Base-by-base conservation (phyloP, 1,140 invertebrate genomes). In the Cataglyphis hispanica region DNA sequence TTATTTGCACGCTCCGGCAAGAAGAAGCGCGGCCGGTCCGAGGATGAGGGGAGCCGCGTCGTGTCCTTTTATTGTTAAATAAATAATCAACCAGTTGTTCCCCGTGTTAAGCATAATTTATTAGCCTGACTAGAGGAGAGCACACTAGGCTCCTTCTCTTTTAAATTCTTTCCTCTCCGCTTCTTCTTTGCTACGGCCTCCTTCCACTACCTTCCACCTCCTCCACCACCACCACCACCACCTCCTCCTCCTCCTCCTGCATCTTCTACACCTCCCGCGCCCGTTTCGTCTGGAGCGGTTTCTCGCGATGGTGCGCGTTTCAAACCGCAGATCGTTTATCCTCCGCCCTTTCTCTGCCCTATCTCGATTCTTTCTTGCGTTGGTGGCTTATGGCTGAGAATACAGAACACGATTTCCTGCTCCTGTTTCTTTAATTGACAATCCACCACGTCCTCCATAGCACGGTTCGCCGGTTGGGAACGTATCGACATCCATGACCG, bases 51-150 rank as follows among this genome's bases (percentile, higher is more conserved):
- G 43, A 40, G 46, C 43, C 84, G 77, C 74, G 70, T 77, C 84
- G 84, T 87, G 13, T 93, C 81, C 69, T 94, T 93, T 93, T 92
- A 93, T 93, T 90, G 89, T 93, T 94, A 93, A 93, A 93, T 93
- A 94, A 93, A 94, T 93, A 94, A 93, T 93, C 92, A 91, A 93
- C 84, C 84, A 89, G 89, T 91, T 88, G 77, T 84, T 86, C 70
- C 76, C 89, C 89, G 86, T 88, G 92, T 92, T 92, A 90, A 87
- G 89, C 64, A 91, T 92, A 93, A 93, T 93, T 93, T 93, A 93
- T 93, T 92, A 92, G 91, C 91, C 91, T 90, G 88, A 87, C 88
- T 80, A 76, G 87, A 31, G 31, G 31, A 31, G 31, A 31, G 31
- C 31, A 31, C 81, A 86, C 80, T 87, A 88, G 31, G 86, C 50